Conservation (phyloP, 2,888 invertebrate genomes). For the Pyrrhosoma nymphula region DNA sequence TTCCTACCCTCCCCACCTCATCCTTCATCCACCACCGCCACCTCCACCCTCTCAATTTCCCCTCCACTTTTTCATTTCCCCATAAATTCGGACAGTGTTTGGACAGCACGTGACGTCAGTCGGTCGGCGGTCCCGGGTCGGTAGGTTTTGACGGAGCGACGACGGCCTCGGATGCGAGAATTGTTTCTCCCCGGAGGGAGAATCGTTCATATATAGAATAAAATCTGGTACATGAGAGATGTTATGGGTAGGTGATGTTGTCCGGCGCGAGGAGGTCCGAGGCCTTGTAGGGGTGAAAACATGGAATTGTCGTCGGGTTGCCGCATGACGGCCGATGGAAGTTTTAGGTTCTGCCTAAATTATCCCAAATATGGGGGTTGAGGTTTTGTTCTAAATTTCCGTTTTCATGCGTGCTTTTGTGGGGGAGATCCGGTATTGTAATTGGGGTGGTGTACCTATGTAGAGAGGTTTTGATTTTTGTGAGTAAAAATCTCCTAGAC, state of each 20-base stretch:
- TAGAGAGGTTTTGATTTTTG: too few relatives aligned
- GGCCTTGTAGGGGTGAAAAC: not conserved
- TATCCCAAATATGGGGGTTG: not conserved
- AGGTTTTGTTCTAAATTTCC: too few relatives aligned
- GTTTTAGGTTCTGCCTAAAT: not conserved
- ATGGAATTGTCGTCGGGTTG: not conserved
- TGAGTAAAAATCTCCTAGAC: too few relatives aligned
- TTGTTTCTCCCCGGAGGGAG: not conserved
- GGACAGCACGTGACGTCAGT: constrained; percentile 57
- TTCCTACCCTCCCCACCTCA: constrained; percentile 40
- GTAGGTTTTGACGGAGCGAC: not conserved
- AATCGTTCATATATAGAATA: not conserved
- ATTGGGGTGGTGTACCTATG: too few relatives aligned
- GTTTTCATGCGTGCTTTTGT: too few relatives aligned
- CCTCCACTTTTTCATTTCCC: constrained; percentile 41
- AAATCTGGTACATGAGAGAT: not conserved
- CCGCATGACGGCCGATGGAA: not conserved
- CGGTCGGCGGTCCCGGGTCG: not conserved
- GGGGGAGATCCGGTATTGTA: too few relatives aligned
- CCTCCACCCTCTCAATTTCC: not conserved
- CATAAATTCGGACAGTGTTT: constrained; percentile 64
- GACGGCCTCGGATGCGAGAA: not conserved
- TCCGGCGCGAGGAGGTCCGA: not conserved
- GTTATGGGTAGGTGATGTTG: not conserved
- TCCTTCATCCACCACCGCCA: not conserved